A percentile compares a stretch with the other conserved stretches of the same genome.
Evolutionary conservation across 1,140 invertebrate species (phyloP).

Genomic region (Akabosia matsudoensis): DNA sequence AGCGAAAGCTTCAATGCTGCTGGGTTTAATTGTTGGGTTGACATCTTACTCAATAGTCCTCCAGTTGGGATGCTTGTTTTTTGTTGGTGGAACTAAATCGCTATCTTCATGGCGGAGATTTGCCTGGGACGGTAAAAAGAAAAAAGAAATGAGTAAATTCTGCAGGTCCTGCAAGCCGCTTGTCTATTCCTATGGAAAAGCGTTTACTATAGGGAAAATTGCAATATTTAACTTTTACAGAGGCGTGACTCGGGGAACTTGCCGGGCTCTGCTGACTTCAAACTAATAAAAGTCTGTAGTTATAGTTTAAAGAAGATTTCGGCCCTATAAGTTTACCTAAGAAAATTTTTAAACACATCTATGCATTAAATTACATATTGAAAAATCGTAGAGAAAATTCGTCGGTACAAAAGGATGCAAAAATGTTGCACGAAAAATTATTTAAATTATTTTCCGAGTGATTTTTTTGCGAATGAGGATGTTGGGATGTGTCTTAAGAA

Average conservation of each 20-base stretch:
- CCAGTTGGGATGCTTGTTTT: not conserved
- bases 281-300: too few relatives aligned
- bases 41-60: not conserved
- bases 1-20: not conserved
- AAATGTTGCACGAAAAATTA: too few relatives aligned
- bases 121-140: not conserved
- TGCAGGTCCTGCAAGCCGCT: not conserved
- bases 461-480: too few relatives aligned
- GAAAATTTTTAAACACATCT: too few relatives aligned
- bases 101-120: not conserved
- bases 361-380: too few relatives aligned
- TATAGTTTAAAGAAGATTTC: too few relatives aligned
- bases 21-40: not conserved
- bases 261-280: not conserved
- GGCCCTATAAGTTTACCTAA: too few relatives aligned
- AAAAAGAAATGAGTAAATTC: not conserved
- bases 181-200: not conserved
- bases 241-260: not conserved
- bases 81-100: not conserved
- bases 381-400: too few relatives aligned
- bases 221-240: not conserved
- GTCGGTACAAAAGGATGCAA: too few relatives aligned
- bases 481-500: too few relatives aligned
- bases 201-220: not conserved
- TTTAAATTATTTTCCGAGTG: too few relatives aligned